These are phyloP conservation scores for Andrena flavipes DNA, from an alignment of 2,888 invertebrate species.

Conservation along the genomic window DNA sequence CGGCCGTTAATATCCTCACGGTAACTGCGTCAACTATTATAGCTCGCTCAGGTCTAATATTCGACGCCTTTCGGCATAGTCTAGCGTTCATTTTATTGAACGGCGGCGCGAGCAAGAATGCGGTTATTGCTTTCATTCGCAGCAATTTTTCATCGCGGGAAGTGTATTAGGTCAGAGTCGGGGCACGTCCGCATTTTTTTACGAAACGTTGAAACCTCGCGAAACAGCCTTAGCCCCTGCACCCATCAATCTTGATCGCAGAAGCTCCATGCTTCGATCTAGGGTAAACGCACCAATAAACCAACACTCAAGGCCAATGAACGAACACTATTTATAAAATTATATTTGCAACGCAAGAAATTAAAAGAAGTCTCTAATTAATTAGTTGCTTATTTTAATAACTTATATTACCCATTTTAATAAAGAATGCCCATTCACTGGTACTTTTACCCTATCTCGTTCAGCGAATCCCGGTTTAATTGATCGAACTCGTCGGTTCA, in stretches of 20 bases:
- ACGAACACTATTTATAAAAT: too few relatives aligned
- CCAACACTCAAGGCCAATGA: too few relatives aligned
- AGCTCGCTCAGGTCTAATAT: constrained; percentile 42
- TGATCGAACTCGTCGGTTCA: neutral
- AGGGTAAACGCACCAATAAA: too few relatives aligned
- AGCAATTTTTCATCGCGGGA: constrained; percentile 47
- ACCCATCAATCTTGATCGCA: neutral
- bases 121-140: constrained; percentile 43
- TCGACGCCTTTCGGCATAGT: constrained; percentile 44
- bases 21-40: constrained; percentile 26
- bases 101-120: constrained; percentile 29
- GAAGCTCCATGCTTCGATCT: neutral
- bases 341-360: too few relatives aligned
- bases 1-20: constrained; percentile 39
- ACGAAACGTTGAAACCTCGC: constrained; percentile 15
- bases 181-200: constrained; percentile 24
- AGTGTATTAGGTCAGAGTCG: constrained; percentile 38
- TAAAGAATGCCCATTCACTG: too few relatives aligned
- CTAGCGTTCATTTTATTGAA: constrained; percentile 47
- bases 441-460: too few relatives aligned
- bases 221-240: neutral
- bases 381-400: too few relatives aligned
- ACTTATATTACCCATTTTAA: too few relatives aligned
- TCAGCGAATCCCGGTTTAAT: neutral
- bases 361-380: too few relatives aligned